Evolutionary conservation across 2,888 invertebrate species (phyloP).

Genomic region (Aporophyla lueneburgensis): DNA sequence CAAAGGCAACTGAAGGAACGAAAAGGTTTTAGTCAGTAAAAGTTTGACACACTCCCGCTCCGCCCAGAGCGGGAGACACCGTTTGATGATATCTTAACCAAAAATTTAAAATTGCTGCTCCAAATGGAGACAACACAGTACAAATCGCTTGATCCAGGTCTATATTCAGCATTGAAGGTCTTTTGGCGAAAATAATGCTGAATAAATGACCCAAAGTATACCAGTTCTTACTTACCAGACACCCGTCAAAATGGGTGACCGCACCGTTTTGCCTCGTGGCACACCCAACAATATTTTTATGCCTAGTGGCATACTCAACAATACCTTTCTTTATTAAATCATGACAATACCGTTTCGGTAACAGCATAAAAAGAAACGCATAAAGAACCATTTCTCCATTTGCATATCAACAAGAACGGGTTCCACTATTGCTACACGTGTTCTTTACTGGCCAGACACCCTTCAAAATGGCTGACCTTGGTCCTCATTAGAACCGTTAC

Average conservation of each 20-base stretch:
- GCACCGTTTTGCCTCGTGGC: too few species aligned
- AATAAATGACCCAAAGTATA: background rate
- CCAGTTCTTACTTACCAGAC: background rate
- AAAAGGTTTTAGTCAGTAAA: too few species aligned
- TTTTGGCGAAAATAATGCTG: background rate
- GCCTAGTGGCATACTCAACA: too few species aligned
- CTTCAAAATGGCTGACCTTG: constrained; percentile 52
- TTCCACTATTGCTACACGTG: constrained; percentile 39
- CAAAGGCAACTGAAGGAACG: too few species aligned
- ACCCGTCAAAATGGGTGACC: too few species aligned
- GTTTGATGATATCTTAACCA: too few species aligned
- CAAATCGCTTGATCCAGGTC: background rate
- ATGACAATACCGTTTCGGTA: background rate
- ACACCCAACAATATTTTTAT: too few species aligned
- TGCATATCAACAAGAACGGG: constrained; percentile 42
- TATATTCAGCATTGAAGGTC: background rate
- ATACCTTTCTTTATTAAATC: too few species aligned
- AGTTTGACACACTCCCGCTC: too few species aligned
- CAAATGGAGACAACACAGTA: too few species aligned
- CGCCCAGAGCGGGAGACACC: too few species aligned
- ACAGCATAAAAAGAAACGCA: background rate
- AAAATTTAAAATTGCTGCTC: too few species aligned
- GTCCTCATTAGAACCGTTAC: constrained; percentile 34
- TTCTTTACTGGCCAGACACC: constrained; percentile 46
- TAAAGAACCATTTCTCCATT: constrained; percentile 42